Evolutionary conservation across 2,888 invertebrate species (phyloP), one percentile per base, ranked within the genome.

Genomic region (Folsomia candida): DNA sequence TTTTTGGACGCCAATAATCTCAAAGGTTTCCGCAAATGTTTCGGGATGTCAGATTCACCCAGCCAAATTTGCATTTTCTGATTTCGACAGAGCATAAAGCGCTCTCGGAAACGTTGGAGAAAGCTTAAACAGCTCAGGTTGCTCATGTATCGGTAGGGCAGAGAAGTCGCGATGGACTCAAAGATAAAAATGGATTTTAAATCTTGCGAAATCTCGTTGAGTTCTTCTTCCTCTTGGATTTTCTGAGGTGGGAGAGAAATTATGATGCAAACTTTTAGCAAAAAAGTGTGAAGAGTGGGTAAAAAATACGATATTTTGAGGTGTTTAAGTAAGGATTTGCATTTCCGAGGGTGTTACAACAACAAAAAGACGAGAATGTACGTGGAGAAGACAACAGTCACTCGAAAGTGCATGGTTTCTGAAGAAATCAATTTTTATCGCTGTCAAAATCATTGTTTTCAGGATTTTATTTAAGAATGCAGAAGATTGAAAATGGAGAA

Each of bases 181-280:
- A 66, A 60, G 20, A 66, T 20, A 20, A 61, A 70, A 2, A 70
- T 61, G 1, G 25, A 25, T 51, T 70, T 59, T 9, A 64, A 25
- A 25, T 70, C 70, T 2, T 66, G 51, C 2, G 66, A 67, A 54
- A 70, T 70, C 4, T 66, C 51, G 20, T 67, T 62, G 27, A 70
- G 24, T 14, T 57, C 61, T 47, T 70, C 70, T 18, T 66, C 54
- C 22, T 66, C 70, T 70, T 70, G 70, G 27, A 70, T 57, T 70
- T 67, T 66, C 70, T 70, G 22, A 47, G n/a, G n/a, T n/a, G n/a
- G n/a, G n/a, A n/a, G n/a, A n/a, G n/a, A n/a, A n/a, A n/a, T n/a
- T n/a, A n/a, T n/a, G n/a, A n/a, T n/a, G n/a, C n/a, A n/a, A n/a
- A n/a, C n/a, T n/a, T n/a, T n/a, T n/a, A n/a, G n/a, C n/a, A n/a